Conservation (phyloP, 2,888 invertebrate species). For the Caenorhabditis sulstoni region DNA sequence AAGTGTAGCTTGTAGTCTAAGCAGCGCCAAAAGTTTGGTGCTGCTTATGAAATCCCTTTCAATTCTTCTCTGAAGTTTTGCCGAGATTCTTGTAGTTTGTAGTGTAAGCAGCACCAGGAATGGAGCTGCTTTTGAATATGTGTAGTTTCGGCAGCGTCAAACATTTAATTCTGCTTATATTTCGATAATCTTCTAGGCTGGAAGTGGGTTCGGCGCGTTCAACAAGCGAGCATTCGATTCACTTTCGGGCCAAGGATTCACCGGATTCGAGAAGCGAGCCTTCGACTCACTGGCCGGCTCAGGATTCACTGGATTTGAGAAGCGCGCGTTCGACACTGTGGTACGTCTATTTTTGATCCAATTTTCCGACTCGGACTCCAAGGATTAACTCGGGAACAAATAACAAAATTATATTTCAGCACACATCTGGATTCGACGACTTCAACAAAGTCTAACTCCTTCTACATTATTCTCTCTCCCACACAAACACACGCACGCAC, state of each 20-base stretch:
- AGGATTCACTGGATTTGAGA: conserved; percentile 63
- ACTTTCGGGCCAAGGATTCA: conserved; percentile 57
- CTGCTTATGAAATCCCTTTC: background rate
- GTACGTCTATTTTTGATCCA: no score
- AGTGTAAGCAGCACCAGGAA: conserved; percentile 7
- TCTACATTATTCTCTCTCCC: background rate
- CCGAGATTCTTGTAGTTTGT: background rate
- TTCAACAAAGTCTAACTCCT: conserved; percentile 30
- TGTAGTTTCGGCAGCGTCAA: no score
- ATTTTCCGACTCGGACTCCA: no score
- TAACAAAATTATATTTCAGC: conserved; percentile 18
- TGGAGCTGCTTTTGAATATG: no score
- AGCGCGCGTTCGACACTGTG: conserved; percentile 60
- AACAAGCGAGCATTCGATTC: conserved; percentile 51
- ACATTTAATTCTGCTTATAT: background rate
- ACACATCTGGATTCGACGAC: conserved; percentile 50
- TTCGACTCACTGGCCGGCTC: conserved; percentile 47
- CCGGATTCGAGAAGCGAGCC: conserved; percentile 46
- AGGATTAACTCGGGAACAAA: background rate
- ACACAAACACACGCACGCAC: background rate
- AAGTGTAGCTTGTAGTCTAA: no score
- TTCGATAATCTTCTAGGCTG: conserved; percentile 39
- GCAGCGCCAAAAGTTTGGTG: no score
- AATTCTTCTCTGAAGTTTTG: background rate
- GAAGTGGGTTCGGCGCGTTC: conserved; percentile 54